phyloP scores from a whole-genome alignment of 2,888 invertebrate genomes.

The Drosophila dives region DNA sequence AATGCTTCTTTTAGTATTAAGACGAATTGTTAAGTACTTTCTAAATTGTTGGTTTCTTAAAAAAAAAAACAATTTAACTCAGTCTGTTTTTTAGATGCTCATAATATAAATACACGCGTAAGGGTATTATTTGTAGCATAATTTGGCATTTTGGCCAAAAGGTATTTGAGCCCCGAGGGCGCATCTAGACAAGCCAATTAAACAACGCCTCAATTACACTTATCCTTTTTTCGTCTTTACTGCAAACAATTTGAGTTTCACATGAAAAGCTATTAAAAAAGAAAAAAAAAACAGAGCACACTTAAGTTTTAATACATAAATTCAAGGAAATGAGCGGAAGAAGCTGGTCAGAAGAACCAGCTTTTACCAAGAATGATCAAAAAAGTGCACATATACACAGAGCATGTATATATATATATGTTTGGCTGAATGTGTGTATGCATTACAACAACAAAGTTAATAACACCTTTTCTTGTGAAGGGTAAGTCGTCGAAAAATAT shows the following conservation, averaged over 20 bases:
- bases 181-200: conserved; percentile 61
- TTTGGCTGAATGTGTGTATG: conserved; percentile 11
- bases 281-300: conserved; percentile 34
- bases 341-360: conserved; percentile 78
- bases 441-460: conserved; percentile 71
- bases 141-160: conserved; percentile 48
- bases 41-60: neutral
- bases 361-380: conserved; percentile 78
- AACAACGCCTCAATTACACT: conserved; percentile 63
- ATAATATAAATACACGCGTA: conserved; percentile 1
- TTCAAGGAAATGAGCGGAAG: conserved; percentile 79
- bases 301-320: conserved; percentile 74
- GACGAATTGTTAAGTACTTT: neutral
- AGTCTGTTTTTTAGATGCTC: neutral
- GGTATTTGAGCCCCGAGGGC: conserved; percentile 26
- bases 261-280: conserved; percentile 75
- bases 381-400: conserved; percentile 61
- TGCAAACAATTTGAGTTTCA: conserved; percentile 71
- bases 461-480: conserved; percentile 79
- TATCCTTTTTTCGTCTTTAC: conserved; percentile 52
- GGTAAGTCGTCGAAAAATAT: conserved; percentile 61
- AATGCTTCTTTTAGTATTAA: neutral
- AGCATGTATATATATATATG: neutral
- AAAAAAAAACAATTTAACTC: neutral
- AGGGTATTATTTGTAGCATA: conserved; percentile 29